Conservation (phyloP, 2,797 vertebrate genomes). For the Pseudotriccus pelzelni region DNA sequence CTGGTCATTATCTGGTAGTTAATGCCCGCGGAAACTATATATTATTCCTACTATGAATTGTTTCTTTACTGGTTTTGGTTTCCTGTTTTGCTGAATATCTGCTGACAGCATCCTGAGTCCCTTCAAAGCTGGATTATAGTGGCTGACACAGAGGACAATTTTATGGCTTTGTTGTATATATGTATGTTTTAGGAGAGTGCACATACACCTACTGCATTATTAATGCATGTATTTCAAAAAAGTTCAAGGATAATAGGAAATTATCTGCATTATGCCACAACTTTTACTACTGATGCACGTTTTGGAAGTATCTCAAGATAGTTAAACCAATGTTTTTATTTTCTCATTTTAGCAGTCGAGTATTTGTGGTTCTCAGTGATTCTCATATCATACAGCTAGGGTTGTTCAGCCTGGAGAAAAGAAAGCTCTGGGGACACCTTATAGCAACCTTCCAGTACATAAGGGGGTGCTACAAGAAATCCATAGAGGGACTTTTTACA, state of each 20-base stretch:
- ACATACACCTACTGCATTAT: not conserved
- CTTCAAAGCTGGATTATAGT: constrained; percentile 18
- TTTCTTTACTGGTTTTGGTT: constrained; percentile 55
- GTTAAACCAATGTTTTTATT: not conserved
- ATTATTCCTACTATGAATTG: constrained; percentile 56
- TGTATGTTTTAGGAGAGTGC: not conserved
- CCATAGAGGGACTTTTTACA: not conserved
- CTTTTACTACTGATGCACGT: not conserved
- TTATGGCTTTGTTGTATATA: not conserved
- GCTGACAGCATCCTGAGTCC: not conserved
- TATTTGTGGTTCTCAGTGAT: not conserved
- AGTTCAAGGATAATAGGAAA: not conserved
- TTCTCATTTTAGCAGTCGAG: not conserved
- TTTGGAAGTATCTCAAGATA: not conserved
- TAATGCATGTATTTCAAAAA: not conserved
- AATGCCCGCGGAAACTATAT: constrained; percentile 58
- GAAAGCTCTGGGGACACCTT: not conserved
- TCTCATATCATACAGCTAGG: not conserved
- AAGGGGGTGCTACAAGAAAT: not conserved
- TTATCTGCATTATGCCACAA: not conserved
- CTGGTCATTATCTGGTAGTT: constrained; percentile 63
- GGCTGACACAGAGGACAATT: not conserved
- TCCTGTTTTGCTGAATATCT: constrained; percentile 60
- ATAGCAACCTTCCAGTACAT: not conserved
- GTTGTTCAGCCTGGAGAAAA: not conserved